A percentile compares a stretch with the other conserved stretches of the same genome.
Evolutionary conservation across 2,113 vertebrate genomes (phyloP).

Genomic region (Lagopus leucura): DNA sequence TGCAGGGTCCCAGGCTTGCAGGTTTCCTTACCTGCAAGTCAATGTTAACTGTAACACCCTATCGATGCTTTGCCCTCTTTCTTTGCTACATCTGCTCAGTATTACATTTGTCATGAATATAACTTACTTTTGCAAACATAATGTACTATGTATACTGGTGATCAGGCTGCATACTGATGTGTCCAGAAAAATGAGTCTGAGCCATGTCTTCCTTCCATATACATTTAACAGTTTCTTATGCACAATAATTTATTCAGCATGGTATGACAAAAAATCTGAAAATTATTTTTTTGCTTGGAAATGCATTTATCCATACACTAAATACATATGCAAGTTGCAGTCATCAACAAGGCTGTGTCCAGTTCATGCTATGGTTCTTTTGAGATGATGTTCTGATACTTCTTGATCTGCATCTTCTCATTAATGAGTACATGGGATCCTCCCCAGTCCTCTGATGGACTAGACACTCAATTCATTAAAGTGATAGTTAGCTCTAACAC

Average conservation of each 20-base stretch:
- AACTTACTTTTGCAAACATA: background rate
- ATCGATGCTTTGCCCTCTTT: background rate
- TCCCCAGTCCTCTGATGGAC: background rate
- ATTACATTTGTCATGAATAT: background rate
- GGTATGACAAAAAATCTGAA: background rate
- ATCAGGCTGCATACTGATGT: background rate
- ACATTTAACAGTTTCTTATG: background rate
- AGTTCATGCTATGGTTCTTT: background rate
- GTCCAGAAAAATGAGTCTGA: background rate
- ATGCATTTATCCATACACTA: background rate
- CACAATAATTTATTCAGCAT: background rate
- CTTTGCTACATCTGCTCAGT: background rate
- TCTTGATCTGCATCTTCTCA: background rate
- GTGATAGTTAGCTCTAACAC: background rate
- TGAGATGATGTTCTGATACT: background rate
- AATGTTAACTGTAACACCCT: background rate
- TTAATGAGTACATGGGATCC: background rate
- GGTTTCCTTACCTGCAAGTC: background rate
- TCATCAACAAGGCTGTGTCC: background rate
- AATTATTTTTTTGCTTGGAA: background rate
- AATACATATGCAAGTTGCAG: background rate
- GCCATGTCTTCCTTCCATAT: background rate
- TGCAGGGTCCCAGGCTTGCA: background rate
- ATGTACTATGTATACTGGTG: background rate
- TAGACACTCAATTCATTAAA: background rate